A percentile compares a stretch with the other conserved stretches of the same genome.
Conservation (phyloP, 35 echinoderm and acorn worm genomes). For the Stichopus chloronotus region DNA sequence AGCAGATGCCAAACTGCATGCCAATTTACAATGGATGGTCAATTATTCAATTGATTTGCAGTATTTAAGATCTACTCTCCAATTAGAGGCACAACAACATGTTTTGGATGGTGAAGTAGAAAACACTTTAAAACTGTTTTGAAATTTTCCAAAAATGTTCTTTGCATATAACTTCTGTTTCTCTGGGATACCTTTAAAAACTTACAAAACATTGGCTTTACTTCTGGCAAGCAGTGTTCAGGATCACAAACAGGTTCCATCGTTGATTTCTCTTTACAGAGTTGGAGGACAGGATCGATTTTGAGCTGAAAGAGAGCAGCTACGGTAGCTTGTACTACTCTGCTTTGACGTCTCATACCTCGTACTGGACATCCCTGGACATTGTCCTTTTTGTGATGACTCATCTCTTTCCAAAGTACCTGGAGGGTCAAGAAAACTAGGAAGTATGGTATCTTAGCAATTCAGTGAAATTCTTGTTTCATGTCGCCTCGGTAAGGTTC, state of each 20-base stretch:
- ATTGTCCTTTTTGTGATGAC: conserved; percentile 80
- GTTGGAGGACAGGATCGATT: conserved; percentile 90
- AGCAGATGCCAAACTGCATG: too few species aligned
- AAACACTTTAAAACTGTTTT: too few species aligned
- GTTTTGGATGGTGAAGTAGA: too few species aligned
- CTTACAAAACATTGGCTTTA: too few species aligned
- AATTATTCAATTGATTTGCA: too few species aligned
- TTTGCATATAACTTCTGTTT: too few species aligned
- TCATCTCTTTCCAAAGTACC: conserved; percentile 88
- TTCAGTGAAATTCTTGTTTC: conserved; percentile 6
- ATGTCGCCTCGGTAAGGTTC: neutral
- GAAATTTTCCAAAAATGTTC: too few species aligned
- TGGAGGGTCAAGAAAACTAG: conserved; percentile 40
- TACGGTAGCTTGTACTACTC: conserved; percentile 82
- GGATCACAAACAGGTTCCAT: neutral
- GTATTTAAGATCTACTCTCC: too few species aligned
- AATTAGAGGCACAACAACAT: too few species aligned
- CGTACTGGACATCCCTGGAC: conserved; percentile 87
- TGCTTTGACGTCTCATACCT: conserved; percentile 92
- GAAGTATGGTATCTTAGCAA: neutral
- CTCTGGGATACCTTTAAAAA: too few species aligned
- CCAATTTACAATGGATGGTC: too few species aligned
- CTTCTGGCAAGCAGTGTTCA: too few species aligned
- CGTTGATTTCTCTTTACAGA: conserved; percentile 55
- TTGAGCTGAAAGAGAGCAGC: conserved; percentile 87